Base-by-base conservation (phyloP, 2,888 invertebrate genomes). In the Chrysolina oricalcia region DNA sequence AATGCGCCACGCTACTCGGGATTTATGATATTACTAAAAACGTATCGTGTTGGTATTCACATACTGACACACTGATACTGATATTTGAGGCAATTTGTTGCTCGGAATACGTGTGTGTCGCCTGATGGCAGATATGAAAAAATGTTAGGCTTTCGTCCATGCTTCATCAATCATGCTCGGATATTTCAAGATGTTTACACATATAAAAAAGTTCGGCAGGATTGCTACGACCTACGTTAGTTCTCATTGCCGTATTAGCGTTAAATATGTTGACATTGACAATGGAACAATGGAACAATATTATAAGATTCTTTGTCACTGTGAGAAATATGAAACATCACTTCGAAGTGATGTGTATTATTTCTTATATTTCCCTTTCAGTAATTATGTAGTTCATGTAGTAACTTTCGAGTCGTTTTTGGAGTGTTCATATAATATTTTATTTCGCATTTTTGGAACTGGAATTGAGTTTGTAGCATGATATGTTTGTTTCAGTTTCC, bases 31-130 rank as follows among this genome's bases (percentile, higher is more conserved):
- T 79, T 80, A 81, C 79, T 82, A 78, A 80, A 81, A 82, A 81
- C 80, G 81, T 83, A 80, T 83, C 81, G 82, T 83, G 83, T 81
- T 75, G 81, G 82, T 81, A 83, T 82, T 81, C 80, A 80, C 81
- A 80, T 82, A 82, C 79, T 81, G 80, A 82, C 83, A 81, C 80
- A 81, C 78, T 80, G 79, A 79, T 77, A 79, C 77, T 73, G 73
- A 79, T 74, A 79, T 77, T 79, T 74, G 64, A 68, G 71, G 76
- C 72, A 77, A 77, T 76, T 79, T 77, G 71, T 72, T 71, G 68
- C 59, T 59, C 9, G 73, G 70, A 66, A 69, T 72, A 72, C 65
- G 67, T 75, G 75, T 66, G 72, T 48, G 43, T 59, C 23, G 59
- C 59, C 59, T 59, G 17, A 59, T 59, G 53, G 66, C 17, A 27